Evolutionary conservation across 2,888 invertebrate species (phyloP).

Genomic region (Megastigmus dorsalis): DNA sequence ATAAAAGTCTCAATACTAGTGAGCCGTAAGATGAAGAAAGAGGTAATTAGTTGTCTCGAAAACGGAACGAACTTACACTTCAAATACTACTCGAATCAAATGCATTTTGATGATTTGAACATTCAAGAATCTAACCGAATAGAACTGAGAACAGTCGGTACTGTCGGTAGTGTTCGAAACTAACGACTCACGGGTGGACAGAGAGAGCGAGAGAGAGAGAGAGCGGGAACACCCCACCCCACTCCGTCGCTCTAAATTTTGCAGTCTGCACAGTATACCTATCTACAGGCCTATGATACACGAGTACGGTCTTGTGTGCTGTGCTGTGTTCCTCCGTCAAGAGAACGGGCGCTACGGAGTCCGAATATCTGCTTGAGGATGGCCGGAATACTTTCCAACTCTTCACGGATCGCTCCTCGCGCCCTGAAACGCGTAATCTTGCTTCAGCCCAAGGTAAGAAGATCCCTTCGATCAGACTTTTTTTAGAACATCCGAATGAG

Average conservation of each 20-base stretch:
- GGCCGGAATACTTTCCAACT: slow-evolving; percentile 72
- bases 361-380: slow-evolving; percentile 63
- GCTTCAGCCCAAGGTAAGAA: slow-evolving; percentile 68
- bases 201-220: background rate
- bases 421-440: slow-evolving; percentile 67
- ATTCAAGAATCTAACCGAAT: too few relatives aligned
- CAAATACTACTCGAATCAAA: slow-evolving; percentile 5
- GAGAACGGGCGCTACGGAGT: slow-evolving; percentile 44
- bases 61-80: background rate
- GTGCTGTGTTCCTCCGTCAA: slow-evolving; percentile 41
- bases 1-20: too few relatives aligned
- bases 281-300: slow-evolving; percentile 37
- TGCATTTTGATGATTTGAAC: background rate
- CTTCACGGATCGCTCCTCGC: slow-evolving; percentile 70
- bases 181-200: too few relatives aligned
- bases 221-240: slow-evolving; percentile 3
- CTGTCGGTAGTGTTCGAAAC: background rate
- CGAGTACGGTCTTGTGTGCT: slow-evolving; percentile 16
- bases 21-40: too few relatives aligned
- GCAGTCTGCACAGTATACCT: slow-evolving; percentile 5
- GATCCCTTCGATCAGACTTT: slow-evolving; percentile 1
- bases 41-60: too few relatives aligned
- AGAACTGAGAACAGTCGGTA: slow-evolving; percentile 1
- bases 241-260: slow-evolving; percentile 38
- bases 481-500: slow-evolving; percentile 3